Percentiles rank a stretch among this genome's conserved stretches.
Evolutionary conservation across 2,113 vertebrate species (phyloP).

Genomic region (Alosa alosa): DNA sequence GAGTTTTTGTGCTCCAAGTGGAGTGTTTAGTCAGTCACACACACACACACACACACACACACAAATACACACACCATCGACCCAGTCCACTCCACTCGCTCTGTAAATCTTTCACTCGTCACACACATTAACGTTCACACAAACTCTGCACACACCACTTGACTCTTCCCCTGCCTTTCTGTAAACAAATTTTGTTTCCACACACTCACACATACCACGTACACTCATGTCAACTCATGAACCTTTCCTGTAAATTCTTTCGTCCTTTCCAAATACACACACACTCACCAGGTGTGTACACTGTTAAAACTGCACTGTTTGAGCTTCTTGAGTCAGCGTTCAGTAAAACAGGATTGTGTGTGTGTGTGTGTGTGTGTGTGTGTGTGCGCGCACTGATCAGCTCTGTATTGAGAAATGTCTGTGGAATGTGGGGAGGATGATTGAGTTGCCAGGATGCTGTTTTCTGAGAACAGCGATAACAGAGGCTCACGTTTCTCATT

Average conservation of each 20-base stretch:
- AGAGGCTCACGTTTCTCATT: too few species aligned
- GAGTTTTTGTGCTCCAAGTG: neutral
- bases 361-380: conserved; percentile 11
- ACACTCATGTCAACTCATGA: neutral
- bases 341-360: neutral
- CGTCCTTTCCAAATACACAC: neutral
- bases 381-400: too few species aligned
- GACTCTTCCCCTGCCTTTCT: neutral
- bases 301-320: neutral
- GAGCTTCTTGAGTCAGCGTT: neutral
- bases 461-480: too few species aligned
- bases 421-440: too few species aligned
- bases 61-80: neutral
- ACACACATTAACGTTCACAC: neutral
- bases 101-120: neutral
- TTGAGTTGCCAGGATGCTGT: too few species aligned
- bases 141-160: neutral
- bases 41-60: neutral
- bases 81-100: too few species aligned
- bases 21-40: neutral
- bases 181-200: neutral
- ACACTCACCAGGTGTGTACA: neutral
- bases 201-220: neutral
- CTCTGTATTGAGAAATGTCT: too few species aligned
- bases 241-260: neutral